Evolutionary conservation across 53 echinoderm and acorn worm species (phyloP), one percentile per base, ranked within the genome.

Genomic region (Luidia sarsii): DNA sequence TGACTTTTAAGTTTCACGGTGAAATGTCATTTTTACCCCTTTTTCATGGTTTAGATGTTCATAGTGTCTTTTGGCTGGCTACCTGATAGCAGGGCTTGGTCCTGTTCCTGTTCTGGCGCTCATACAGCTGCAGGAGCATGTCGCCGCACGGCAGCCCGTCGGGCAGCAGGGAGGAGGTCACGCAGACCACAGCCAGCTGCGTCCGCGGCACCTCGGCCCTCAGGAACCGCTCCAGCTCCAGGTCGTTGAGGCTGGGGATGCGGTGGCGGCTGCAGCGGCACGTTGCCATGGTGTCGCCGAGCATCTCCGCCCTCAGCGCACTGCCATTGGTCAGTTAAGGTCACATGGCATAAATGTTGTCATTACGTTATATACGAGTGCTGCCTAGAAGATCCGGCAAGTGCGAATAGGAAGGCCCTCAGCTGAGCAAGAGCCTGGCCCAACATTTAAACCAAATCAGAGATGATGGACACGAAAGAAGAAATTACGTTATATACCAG

Each of bases 21-120:
- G n/a, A n/a, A n/a, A n/a, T n/a, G n/a, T n/a, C n/a, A n/a, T n/a
- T n/a, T n/a, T n/a, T n/a, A n/a, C n/a, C n/a, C n/a, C n/a, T n/a
- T n/a, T n/a, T n/a, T n/a, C n/a, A n/a, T n/a, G n/a, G n/a, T n/a
- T n/a, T n/a, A n/a, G n/a, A n/a, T n/a, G n/a, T n/a, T n/a, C n/a
- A n/a, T n/a, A n/a, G n/a, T n/a, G n/a, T n/a, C n/a, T n/a, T n/a
- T n/a, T n/a, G n/a, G n/a, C n/a, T n/a, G n/a, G n/a, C n/a, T 27
- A 97, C 97, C 89, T 97, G 92, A 73, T 89, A 97, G 51, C 97
- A 97, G 2, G 91, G 97, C 38, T 90, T 93, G 18, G 97, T 93
- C 68, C 97, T 93, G 71, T 97, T 97, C 81, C 79, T 91, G 46
- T 93, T 91, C 81, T 89, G 87, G 21, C 75, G 57, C 33, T 97